Conservation (phyloP, 2,888 invertebrate genomes). For the Tinea trinotella region DNA sequence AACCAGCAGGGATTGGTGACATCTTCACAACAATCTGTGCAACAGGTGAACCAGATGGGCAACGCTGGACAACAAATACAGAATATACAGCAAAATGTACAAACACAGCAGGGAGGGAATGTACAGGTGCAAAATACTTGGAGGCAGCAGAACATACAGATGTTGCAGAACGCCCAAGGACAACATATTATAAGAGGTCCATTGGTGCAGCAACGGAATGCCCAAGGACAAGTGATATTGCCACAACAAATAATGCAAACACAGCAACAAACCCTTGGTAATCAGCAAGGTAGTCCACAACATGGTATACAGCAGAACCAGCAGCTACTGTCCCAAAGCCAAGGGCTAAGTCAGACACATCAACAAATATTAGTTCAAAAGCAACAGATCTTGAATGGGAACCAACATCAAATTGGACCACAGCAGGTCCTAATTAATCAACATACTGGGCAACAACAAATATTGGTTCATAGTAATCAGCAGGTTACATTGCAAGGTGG, state of each 20-base stretch:
- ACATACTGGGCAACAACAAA: slow-evolving; percentile 63
- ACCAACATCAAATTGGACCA: slow-evolving; percentile 66
- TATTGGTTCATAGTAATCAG: slow-evolving; percentile 63
- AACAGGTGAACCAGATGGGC: slow-evolving; percentile 59
- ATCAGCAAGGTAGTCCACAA: slow-evolving; percentile 65
- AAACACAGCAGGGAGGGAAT: slow-evolving; percentile 49
- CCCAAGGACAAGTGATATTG: slow-evolving; percentile 66
- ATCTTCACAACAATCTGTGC: slow-evolving; percentile 50
- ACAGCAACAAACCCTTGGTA: slow-evolving; percentile 59
- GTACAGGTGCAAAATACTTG: slow-evolving; percentile 53
- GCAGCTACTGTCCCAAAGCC: slow-evolving; percentile 75
- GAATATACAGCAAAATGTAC: slow-evolving; percentile 58
- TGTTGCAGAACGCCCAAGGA: slow-evolving; percentile 67
- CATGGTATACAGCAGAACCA: slow-evolving; percentile 70
- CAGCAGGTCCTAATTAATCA: slow-evolving; percentile 68
- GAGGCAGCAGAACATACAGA: slow-evolving; percentile 66
- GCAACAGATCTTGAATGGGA: slow-evolving; percentile 72
- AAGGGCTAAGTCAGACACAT: slow-evolving; percentile 60
- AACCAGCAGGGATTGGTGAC: slow-evolving; percentile 54
- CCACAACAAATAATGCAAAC: slow-evolving; percentile 72
- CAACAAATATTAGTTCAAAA: slow-evolving; percentile 66
- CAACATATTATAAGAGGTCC: slow-evolving; percentile 64
- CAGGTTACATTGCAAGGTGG: slow-evolving; percentile 63
- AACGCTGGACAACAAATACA: slow-evolving; percentile 65
- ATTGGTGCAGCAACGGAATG: slow-evolving; percentile 56